Evolutionary conservation across 2,797 vertebrate species (phyloP).

Genomic region (Macropus fuliginosus): DNA sequence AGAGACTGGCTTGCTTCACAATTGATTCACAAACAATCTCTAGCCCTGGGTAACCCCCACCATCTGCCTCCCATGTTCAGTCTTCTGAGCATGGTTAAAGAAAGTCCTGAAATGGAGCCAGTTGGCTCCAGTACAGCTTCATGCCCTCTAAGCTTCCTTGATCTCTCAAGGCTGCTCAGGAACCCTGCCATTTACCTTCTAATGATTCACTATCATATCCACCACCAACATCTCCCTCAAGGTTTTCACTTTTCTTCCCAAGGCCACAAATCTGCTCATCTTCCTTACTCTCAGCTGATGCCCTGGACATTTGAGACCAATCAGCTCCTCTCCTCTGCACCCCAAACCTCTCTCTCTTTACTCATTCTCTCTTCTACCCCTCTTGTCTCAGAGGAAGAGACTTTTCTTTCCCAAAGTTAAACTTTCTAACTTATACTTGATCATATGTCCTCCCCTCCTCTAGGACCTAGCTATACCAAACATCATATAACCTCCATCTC

Average conservation of each 20-base stretch:
- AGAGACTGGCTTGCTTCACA: background rate
- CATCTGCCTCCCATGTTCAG: background rate
- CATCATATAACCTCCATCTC: background rate
- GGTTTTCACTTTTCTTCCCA: background rate
- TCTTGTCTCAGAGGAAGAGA: background rate
- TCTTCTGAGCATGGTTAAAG: background rate
- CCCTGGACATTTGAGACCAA: background rate
- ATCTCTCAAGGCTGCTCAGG: background rate
- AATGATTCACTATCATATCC: background rate
- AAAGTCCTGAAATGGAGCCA: background rate
- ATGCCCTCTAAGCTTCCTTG: background rate
- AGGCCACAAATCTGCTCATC: background rate
- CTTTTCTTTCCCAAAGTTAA: background rate
- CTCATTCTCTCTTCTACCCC: background rate
- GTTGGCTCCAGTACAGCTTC: background rate
- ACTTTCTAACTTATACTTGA: background rate
- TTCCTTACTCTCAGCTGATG: background rate
- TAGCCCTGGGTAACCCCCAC: background rate
- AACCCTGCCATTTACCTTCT: background rate
- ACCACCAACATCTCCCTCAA: background rate
- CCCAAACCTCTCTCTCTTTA: background rate
- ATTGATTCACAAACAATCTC: slow-evolving; percentile 32
- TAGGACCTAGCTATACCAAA: background rate
- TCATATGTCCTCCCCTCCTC: background rate
- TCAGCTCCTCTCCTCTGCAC: background rate